Evolutionary conservation across 2,113 vertebrate species (phyloP).

Genomic region (Ictidomys tridecemlineatus): DNA sequence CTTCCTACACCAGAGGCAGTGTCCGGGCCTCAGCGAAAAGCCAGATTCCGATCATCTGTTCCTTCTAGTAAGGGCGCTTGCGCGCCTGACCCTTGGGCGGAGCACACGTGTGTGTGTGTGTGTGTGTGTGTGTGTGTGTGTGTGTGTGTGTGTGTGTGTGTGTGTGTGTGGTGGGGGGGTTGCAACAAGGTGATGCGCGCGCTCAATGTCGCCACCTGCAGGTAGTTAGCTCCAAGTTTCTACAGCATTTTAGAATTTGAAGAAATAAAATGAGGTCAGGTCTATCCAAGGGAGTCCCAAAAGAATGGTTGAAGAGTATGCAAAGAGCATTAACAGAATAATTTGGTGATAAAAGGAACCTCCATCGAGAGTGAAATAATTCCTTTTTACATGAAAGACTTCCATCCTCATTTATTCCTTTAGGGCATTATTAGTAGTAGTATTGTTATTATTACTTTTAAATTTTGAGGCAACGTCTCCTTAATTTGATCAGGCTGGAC

Average conservation of each 20-base stretch:
- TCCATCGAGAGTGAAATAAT: neutral
- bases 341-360: constrained; percentile 45
- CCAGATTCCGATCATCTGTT: neutral
- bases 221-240: neutral
- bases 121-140: no score
- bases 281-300: neutral
- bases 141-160: no score
- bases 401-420: constrained; percentile 22
- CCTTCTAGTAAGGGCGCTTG: neutral
- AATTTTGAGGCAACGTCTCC: neutral
- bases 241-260: neutral
- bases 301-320: neutral
- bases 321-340: neutral
- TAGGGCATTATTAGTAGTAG: neutral
- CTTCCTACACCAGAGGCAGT: neutral
- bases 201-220: constrained; percentile 13
- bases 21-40: neutral
- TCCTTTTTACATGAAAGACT: neutral
- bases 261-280: neutral
- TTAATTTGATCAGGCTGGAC: neutral
- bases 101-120: no score
- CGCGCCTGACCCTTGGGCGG: neutral
- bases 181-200: accelerated
- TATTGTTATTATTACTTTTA: no score
- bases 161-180: no score